Evolutionary conservation across 2,888 invertebrate genomes (phyloP), one percentile per base, ranked within the genome.

Genomic region (Eupeodes luniger): DNA sequence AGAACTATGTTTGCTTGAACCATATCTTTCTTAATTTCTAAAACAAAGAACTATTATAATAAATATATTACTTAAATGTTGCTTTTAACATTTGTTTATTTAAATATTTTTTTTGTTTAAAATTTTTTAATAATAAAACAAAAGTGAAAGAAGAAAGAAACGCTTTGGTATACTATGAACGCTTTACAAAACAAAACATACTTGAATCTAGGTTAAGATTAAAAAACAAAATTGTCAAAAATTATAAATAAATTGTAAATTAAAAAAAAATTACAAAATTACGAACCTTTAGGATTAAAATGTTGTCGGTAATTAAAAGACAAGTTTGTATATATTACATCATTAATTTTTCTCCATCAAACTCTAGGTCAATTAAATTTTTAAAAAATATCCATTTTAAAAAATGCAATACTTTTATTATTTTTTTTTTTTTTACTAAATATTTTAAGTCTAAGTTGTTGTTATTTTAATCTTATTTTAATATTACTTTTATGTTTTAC

Each of bases 151-250:
- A 89, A 90, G 70, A 89, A 76, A 83, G 90, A 92, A 92, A 91
- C 93, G 93, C 94, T 93, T 93, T 93, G 93, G 93, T 93, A 93
- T 93, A 93, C 93, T 92, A 92, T 92, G 92, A 92, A 93, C 92
- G 93, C 94, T 93, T 93, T 93, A 93, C 93, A 92, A 91, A 91
- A 90, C 40, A 79, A 69, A 84, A 55, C 10, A 72, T 27, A 51
- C 51, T 67, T 75, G 77, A 70, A 81, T 84, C 66, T 88, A 87
- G 80, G 62, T n/a, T 74, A 81, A 70, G 34, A 67, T 47, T 57
- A 0, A 27, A 59, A 27, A 27, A 27, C 1, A 27, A 27, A n/a
- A 1, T 47, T 49, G 59, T 72, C 72, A 59, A 64, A 74, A 47
- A 19, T 69, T 40, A 40, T 34, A 62, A 64, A 82, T 70, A 89